Base-by-base conservation (phyloP, 2,113 vertebrate species). In the Rafetus swinhoei region DNA sequence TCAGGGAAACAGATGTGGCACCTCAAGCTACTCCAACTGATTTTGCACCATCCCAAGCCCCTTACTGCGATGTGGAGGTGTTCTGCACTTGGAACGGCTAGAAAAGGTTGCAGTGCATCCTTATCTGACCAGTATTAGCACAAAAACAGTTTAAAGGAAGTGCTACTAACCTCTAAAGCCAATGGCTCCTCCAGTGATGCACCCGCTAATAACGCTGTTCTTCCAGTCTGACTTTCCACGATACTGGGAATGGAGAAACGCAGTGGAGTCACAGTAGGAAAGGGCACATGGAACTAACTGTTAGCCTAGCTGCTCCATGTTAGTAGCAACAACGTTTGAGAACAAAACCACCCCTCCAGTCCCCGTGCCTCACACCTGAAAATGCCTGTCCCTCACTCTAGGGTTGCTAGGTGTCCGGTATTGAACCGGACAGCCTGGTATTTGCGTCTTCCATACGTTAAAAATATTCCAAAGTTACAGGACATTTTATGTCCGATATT, bases 181-280 rank as follows among this genome's bases (percentile, higher is more conserved):
- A 9, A 99, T 99, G 13, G 98, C 99, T 94, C 99, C 99, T 88
- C 99, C 99, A 0, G 99, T 99, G 76, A 99, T 98, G 97, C 99
- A 99, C 79, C 99, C 99, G 2, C 99, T 99, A 83, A 99, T 98
- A 53, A 99, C 99, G 0, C 99, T 99, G 24, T 99, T 99, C 97
- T 99, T 99, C 99, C 99, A 99, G 96, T 99, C 99, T 0, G 99
- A 99, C 87, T 98, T 99, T 6, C 99, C 99, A 88, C 99, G 98
- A 94, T 99, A 99, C 99, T 99, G 91, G 89, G 79, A 84, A 79
- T 9, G 9, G 52, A 95, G 86, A 86, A 88, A 62, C 7, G 4
- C 45, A 79, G 74, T 25, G 96, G 27, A 93, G 92, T 84, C 45
- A 91, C 3, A 77, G 69, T n/a, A 77, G 79, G 29, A 11, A 62